These are phyloP conservation scores for Ursus arctos DNA, from an alignment of 2,113 vertebrate genomes.

Conservation along the genomic window DNA sequence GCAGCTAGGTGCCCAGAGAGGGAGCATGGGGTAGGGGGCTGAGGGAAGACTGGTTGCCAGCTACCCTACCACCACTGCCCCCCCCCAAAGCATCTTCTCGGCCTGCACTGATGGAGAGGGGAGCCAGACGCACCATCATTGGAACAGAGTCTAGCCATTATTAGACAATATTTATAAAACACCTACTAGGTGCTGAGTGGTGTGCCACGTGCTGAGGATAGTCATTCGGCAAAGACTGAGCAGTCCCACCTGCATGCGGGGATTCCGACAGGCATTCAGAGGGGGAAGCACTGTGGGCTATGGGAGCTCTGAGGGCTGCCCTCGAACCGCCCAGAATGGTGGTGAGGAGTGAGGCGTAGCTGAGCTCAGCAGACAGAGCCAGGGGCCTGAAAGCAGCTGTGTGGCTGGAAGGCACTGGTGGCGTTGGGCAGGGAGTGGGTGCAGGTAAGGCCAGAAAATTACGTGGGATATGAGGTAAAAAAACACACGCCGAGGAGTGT, in stretches of 20 bases:
- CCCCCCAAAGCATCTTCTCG: background rate
- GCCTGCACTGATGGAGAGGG: too few relatives aligned
- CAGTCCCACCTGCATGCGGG: background rate
- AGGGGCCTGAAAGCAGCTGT: background rate
- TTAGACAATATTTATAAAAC: background rate
- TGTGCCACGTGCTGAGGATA: background rate
- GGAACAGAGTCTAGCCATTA: background rate
- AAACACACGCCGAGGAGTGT: background rate
- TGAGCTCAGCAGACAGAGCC: background rate
- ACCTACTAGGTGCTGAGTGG: background rate
- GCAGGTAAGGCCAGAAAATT: background rate
- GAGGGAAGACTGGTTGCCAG: background rate
- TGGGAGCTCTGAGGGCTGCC: background rate
- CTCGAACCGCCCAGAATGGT: background rate
- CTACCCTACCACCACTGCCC: too few relatives aligned
- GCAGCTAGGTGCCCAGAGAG: background rate
- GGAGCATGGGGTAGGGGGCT: background rate
- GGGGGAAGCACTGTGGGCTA: background rate
- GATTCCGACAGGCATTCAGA: background rate
- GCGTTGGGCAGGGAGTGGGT: background rate
- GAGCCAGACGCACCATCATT: background rate
- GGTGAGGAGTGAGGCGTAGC: background rate
- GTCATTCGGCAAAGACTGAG: background rate
- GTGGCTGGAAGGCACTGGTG: background rate
- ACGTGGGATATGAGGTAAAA: background rate